Base-by-base conservation (phyloP, 1,140 invertebrate genomes). In the Bombus sylvicola region DNA sequence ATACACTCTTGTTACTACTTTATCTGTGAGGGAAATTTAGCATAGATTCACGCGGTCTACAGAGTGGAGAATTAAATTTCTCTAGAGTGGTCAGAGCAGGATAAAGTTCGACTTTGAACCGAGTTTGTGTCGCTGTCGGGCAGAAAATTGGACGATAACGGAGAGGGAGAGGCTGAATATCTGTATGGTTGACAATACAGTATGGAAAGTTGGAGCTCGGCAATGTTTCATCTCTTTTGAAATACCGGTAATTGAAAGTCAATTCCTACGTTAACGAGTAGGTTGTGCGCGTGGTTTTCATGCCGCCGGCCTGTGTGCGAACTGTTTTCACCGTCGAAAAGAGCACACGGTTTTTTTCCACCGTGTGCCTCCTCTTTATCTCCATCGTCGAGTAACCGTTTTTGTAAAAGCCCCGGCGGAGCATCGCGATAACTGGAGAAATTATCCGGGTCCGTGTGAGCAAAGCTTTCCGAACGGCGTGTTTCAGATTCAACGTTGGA, bases 401-500 rank as follows among this genome's bases (percentile, higher is more conserved):
- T 91, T 88, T 91, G 86, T 83, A 90, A 79, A 87, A 90, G 81
- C 83, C 82, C 86, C 59, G 83, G 69, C 83, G 87, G 85, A 92
- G 88, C 84, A 91, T 91, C 90, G 85, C 87, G 90, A 91, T 91
- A 91, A 89, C 90, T 76, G 75, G 84, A 86, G 84, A 91, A 91
- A 91, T 91, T 91, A 89, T 89, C 88, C 90, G 76, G 74, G 68
- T 59, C 64, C 81, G 79, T 81, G 81, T 72, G 68, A 89, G 79
- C 88, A 79, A 85, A 86, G 87, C 88, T 89, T 90, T 87, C 84
- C 86, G 84, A 88, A 87, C 81, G 86, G 73, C 88, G 87, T 91
- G 89, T 92, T 91, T 91, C 86, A 92, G 91, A 92, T 92, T 91
- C 88, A 84, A 57, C 75, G 69, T 57, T 59, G 89, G 91, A 92